Evolutionary conservation across 2,888 invertebrate genomes (phyloP), one percentile per base, ranked within the genome.

Genomic region (Spicauda simplicius): DNA sequence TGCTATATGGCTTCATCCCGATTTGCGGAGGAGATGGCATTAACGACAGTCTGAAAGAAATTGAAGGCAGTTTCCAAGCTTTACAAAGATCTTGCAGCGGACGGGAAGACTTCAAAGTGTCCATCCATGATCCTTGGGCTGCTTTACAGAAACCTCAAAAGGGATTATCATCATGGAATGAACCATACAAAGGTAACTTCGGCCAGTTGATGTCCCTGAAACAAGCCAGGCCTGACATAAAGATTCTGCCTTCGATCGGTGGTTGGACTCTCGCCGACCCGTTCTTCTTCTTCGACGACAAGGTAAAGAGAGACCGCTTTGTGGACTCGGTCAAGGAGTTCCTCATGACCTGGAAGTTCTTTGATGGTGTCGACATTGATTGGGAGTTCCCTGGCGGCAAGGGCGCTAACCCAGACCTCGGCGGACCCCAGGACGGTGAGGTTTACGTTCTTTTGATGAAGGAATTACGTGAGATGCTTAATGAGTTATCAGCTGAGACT

Each of bases 351-450:
- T 93, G 93, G 93, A 93, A 93, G 71, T 93, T 93, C 86, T 93
- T 92, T 61, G 93, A 93, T 56, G 93, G 93, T 25, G 91, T 93
- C 3, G 93, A 93, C 54, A 93, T 93, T 65, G 93, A 93, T 71
- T 93, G 93, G 93, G 93, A 93, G 71, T 93, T 93, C 86, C 93
- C 93, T 76, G 93, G 93, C 56, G 93, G 93, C 69, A 92, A 93
- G 68, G 93, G 93, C 16, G 93, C 93, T 6, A 93, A 92, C 73
- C 92, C 92, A 41, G 78, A 87, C 59, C 84, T 93, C 11, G 93
- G 93, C 12, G 81, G 88, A 12, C 91, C 92, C 41, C 83, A 90
- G 54, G 93, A 93, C 48, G 93, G 93, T 18, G 84, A 86, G 14
- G 73, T 85, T 1, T 93, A 93, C 74, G 88, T 93, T 0, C 71